Conservation (phyloP, 1,140 invertebrate species). For the Holcopasites calliopsidis region DNA sequence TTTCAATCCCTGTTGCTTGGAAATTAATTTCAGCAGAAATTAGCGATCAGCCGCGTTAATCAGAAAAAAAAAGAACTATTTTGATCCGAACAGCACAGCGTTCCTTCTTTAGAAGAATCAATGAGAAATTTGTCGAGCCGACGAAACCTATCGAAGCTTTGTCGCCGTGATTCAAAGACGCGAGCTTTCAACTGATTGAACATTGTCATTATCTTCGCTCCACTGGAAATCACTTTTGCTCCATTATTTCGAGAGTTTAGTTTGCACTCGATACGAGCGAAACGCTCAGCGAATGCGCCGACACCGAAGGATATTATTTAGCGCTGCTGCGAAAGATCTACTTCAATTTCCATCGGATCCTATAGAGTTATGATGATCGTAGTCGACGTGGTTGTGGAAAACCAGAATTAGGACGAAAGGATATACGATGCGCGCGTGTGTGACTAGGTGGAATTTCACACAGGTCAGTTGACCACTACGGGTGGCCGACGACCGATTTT, state of each 20-base stretch:
- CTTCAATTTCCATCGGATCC: constrained; percentile 14
- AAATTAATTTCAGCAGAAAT: background rate
- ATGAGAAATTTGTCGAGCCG: background rate
- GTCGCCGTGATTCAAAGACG: background rate
- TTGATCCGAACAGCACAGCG: no score
- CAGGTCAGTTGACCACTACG: background rate
- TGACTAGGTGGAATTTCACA: background rate
- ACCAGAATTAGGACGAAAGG: background rate
- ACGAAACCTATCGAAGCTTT: background rate
- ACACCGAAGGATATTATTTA: background rate
- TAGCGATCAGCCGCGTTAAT: background rate
- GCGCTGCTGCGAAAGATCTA: background rate
- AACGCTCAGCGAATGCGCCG: background rate
- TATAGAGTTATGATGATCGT: background rate
- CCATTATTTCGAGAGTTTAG: background rate
- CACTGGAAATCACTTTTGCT: background rate
- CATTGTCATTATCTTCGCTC: background rate
- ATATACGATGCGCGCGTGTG: background rate
- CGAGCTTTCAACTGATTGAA: background rate
- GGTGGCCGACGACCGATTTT: background rate
- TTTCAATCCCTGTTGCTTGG: background rate
- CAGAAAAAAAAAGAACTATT: no score
- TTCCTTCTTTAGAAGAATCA: no score
- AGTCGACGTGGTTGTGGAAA: background rate
- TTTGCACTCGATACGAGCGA: background rate